These are phyloP conservation scores for Astreopora myriophthalma DNA, from an alignment of 64 coral and sea anemone species.

Conservation along the genomic window DNA sequence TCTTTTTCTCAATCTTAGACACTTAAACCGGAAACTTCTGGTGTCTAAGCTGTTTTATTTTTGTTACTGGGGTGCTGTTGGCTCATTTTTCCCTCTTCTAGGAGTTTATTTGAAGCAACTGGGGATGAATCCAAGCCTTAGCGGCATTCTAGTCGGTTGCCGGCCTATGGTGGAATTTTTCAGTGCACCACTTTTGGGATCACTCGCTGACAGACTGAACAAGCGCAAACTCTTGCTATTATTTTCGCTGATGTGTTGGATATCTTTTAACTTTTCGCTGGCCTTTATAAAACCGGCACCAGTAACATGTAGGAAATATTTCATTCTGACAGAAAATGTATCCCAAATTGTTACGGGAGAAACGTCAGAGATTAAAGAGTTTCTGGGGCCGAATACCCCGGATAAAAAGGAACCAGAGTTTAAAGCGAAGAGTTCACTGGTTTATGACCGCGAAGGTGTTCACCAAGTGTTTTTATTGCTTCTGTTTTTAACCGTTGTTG, in stretches of 20 bases:
- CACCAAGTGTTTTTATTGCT: constrained; percentile 97
- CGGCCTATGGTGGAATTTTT: constrained; percentile 98
- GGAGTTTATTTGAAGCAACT: constrained; percentile 99
- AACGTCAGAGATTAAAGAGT: constrained; percentile 80
- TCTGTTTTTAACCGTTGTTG: constrained; percentile 90
- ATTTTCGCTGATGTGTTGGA: constrained; percentile 94
- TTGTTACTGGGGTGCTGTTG: constrained; percentile 99
- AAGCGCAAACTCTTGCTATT: constrained; percentile 85
- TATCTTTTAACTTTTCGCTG: constrained; percentile 97
- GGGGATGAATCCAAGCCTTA: constrained; percentile 96
- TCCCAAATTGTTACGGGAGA: constrained; percentile 86
- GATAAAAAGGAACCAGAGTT: constrained; percentile 80
- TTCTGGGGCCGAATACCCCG: constrained; percentile 89
- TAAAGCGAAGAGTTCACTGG: constrained; percentile 97
- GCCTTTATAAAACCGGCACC: constrained; percentile 98
- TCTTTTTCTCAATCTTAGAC: background rate
- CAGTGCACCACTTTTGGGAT: constrained; percentile 88
- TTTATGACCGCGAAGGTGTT: constrained; percentile 87
- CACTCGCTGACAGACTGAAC: constrained; percentile 88
- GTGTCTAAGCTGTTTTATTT: constrained; percentile 99
- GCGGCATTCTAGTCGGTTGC: constrained; percentile 95
- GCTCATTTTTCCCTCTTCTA: constrained; percentile 97
- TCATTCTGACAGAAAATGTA: constrained; percentile 97
- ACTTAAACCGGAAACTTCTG: constrained; percentile 81
- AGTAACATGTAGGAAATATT: constrained; percentile 97